phyloP scores from a whole-genome alignment of 2,113 vertebrate genomes.

The Clinocottus analis region DNA sequence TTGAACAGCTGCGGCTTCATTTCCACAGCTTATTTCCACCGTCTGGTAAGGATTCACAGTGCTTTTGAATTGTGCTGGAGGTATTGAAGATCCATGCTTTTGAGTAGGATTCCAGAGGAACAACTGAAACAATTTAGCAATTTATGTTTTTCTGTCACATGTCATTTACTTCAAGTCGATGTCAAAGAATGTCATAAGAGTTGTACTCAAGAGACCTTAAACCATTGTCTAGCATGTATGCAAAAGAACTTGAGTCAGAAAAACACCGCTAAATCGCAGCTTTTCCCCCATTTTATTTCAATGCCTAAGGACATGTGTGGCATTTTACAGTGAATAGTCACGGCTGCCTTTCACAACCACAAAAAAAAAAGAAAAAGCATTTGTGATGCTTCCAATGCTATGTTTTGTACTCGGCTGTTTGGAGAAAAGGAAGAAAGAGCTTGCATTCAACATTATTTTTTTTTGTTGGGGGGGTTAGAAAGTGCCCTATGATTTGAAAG shows the following conservation, averaged over 20 bases:
- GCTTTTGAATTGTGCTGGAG: background rate
- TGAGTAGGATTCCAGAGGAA: background rate
- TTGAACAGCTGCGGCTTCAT: background rate
- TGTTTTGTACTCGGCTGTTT: slow-evolving; percentile 18
- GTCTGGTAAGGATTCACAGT: background rate
- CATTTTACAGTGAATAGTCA: background rate
- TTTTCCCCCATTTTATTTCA: slow-evolving; percentile 30
- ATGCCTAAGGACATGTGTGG: slow-evolving; percentile 2
- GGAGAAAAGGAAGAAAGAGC: background rate
- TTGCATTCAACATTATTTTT: background rate
- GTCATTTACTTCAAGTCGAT: background rate
- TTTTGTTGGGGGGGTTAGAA: background rate
- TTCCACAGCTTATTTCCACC: background rate
- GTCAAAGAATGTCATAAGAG: background rate
- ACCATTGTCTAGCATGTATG: background rate
- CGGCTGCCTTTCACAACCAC: slow-evolving; percentile 4
- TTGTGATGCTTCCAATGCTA: slow-evolving; percentile 8
- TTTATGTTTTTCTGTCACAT: background rate
- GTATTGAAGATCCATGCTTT: background rate
- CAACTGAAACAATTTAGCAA: background rate
- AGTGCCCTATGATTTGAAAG: slow-evolving; percentile 13
- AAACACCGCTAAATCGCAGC: slow-evolving; percentile 3
- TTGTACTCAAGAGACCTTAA: background rate
- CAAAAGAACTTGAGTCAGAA: background rate
- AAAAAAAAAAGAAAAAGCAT: slow-evolving; percentile 26